Evolutionary conservation across 2,888 invertebrate species (phyloP), one percentile per base, ranked within the genome.

Genomic region (Atethmia centrago): DNA sequence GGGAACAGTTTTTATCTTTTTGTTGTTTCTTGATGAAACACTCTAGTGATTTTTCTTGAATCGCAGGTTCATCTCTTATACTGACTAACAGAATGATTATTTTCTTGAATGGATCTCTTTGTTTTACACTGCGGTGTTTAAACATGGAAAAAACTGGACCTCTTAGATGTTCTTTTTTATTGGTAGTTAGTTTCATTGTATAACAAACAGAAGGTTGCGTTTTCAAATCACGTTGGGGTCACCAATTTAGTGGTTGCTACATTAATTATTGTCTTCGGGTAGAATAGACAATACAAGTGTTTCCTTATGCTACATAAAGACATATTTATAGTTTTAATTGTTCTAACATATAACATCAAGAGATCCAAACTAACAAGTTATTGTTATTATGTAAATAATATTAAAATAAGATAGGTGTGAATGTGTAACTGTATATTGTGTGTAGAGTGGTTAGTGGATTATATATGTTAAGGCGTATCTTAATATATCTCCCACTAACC

Each of bases 171-270:
- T 31, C 19, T 19, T 5, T 31, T 21, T 31, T 31, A 31, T 21
- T 21, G 28, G 31, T 31, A 19, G 5, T 56, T 31, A 19, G 5
- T 56, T 31, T 4, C 4, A 31, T 31, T 31, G 31, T n/a, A n/a
- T n/a, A n/a, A n/a, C n/a, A n/a, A n/a, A n/a, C 98, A 98, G 98
- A 98, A 98, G 98, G 98, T 98, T 98, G 98, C 98, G 98, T 98
- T 98, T 98, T 98, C 98, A 98, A 98, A 98, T 98, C 98, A 98
- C 98, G 98, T 98, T 98, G 98, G 98, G 98, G 98, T 98, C 98
- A 98, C 25, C 53, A 58, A 58, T 58, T 21, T 31, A 31, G 28
- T 56, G 9, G 9, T 19, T 9, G 19, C 19, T 28, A 56, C 28
- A 56, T 4, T 56, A 10, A 56, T 28, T 28, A 56, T 28, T 28